Base-by-base conservation (phyloP, 1,140 invertebrate genomes). In the Triops longicaudatus region DNA sequence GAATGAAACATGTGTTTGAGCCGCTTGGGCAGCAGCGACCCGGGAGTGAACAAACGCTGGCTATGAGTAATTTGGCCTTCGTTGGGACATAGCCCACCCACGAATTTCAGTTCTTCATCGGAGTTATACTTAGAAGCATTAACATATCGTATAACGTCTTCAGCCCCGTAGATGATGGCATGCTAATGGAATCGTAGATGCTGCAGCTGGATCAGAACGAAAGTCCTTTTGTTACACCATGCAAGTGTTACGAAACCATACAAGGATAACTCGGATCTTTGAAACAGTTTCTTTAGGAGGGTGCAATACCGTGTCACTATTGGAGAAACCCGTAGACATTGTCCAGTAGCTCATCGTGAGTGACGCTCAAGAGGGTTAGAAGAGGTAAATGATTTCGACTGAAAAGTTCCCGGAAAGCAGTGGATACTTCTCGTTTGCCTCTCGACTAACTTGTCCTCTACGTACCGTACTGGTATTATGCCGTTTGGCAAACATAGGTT, bases 61-160 rank as follows among this genome's bases (percentile, higher is more conserved):
- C 17, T 63, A 63, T 63, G 50, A 63, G 50, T 63, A 63, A 63
- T 63, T 63, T 63, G 50, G 50, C 50, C 17, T 4, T 11, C 50
- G 6, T 63, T 17, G 50, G 31, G 31, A 37, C 50, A 22, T 63
- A 22, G 50, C 50, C 50, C 50, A 63, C 50, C 50, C 50, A 63
- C 50, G 50, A 63, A 63, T 63, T 63, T 7, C 31, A 37, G 31
- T 63, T 63, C 17, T 63, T 63, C 50, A 22, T 17, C 50, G 50
- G 14, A 63, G 50, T 63, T 63, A 63, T 63, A 63, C 50, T 63
- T 63, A 63, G 50, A 63, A 63, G 50, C 50, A 63, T 63, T 63
- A 63, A 63, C 17, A 14, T 63, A 63, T 63, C 50, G 50, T 63
- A 63, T 63, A 63, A 63, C 50, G 50, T 63, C 50, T 22, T 63